Percentiles rank a stretch among this genome's conserved stretches.
phyloP scores from a whole-genome alignment of 2,113 vertebrate species.

The Scalopus aquaticus region DNA sequence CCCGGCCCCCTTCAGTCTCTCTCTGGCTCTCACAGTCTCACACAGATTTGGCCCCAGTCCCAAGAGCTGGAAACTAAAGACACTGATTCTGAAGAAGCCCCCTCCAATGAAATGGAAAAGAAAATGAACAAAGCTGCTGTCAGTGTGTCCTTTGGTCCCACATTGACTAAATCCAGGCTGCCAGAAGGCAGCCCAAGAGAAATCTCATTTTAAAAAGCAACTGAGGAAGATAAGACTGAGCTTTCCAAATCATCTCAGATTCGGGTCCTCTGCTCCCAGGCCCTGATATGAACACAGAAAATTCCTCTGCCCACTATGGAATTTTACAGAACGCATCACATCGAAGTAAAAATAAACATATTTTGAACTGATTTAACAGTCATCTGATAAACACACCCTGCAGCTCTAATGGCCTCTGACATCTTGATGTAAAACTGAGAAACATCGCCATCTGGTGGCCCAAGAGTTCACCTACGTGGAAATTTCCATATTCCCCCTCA shows the following conservation, averaged over 20 bases:
- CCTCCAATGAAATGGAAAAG: neutral
- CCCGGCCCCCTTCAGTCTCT: neutral
- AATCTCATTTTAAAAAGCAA: constrained; percentile 42
- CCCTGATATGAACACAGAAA: neutral
- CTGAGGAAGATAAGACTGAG: neutral
- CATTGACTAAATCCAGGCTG: neutral
- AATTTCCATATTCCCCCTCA: constrained; percentile 64
- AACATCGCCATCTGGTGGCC: constrained; percentile 83
- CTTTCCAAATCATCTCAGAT: neutral
- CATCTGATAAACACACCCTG: neutral
- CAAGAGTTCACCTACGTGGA: neutral
- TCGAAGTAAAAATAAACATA: constrained; percentile 61
- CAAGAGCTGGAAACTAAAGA: neutral
- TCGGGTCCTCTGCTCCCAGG: neutral
- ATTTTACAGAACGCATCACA: constrained; percentile 63
- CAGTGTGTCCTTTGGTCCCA: neutral
- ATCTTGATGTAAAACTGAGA: constrained; percentile 58
- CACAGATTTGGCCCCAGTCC: neutral
- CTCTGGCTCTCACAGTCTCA: neutral
- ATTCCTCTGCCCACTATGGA: constrained; percentile 9
- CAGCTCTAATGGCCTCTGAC: neutral
- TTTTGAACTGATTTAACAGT: neutral
- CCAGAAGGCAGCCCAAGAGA: neutral
- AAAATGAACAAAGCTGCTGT: neutral
- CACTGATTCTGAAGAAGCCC: neutral